Percentiles rank a stretch among this genome's conserved stretches.
These are phyloP conservation scores for Distichodus sexfasciatus DNA, from an alignment of 2,797 vertebrate genomes.

Conservation along the genomic window DNA sequence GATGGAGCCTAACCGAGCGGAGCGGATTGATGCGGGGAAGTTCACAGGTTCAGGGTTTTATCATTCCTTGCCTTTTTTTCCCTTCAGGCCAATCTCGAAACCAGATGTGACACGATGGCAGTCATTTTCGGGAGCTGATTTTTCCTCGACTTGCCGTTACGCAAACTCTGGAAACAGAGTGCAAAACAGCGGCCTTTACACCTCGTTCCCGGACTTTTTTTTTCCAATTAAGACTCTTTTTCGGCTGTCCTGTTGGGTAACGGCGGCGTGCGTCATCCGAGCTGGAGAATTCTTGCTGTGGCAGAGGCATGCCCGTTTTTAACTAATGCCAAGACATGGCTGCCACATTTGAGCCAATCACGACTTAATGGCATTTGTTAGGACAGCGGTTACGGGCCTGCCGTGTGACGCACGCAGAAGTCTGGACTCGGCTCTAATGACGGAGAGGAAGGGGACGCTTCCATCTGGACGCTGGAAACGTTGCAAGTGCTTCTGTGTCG, in stretches of 20 bases:
- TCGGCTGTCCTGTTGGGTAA: not conserved
- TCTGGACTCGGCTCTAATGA: not conserved
- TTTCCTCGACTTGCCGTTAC: not conserved
- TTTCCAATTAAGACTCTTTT: not conserved
- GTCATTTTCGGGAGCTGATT: constrained; percentile 42
- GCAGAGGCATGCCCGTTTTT: not conserved
- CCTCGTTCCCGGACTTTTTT: not conserved
- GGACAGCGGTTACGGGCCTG: not conserved
- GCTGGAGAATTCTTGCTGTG: not conserved
- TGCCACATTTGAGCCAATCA: not conserved
- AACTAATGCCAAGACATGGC: constrained; percentile 6
- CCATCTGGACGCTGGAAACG: not conserved
- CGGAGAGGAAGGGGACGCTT: not conserved
- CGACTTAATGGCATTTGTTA: constrained; percentile 19
- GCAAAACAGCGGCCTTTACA: not conserved
- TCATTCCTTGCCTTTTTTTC: constrained; percentile 48
- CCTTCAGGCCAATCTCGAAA: constrained; percentile 47
- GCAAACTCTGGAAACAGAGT: not conserved
- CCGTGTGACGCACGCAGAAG: not conserved
- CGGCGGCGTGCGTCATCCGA: not conserved
- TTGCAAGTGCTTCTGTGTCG: not conserved
- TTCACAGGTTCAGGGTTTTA: constrained; percentile 51
- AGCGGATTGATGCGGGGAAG: constrained; percentile 46
- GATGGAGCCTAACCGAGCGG: constrained; percentile 48
- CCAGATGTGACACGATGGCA: constrained; percentile 48